These are phyloP conservation scores for human (Homo sapiens) DNA, from an alignment of 2,113 vertebrate species.

Conservation along the genomic window DNA sequence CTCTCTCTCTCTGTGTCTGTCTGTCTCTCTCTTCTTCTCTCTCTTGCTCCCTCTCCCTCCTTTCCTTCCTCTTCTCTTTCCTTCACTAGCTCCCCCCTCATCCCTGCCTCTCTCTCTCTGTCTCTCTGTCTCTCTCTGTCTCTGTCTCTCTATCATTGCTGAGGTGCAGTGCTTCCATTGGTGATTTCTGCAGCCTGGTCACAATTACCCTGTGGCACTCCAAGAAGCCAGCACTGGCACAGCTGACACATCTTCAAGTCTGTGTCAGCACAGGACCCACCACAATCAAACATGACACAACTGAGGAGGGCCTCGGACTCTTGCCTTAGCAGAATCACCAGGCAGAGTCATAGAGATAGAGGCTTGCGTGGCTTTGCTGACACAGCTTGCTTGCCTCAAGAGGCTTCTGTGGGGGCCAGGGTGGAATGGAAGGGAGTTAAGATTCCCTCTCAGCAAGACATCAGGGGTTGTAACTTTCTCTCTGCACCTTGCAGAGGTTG, in stretches of 20 bases:
- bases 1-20: too few species aligned
- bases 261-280: not conserved
- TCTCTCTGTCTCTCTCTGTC: too few species aligned
- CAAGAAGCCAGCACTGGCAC: fast-evolving
- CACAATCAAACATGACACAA: not conserved
- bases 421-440: not conserved
- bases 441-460: not conserved
- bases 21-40: too few species aligned
- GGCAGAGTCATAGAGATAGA: not conserved
- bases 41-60: too few species aligned
- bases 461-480: not conserved
- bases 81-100: too few species aligned
- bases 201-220: not conserved
- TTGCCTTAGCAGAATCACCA: not conserved
- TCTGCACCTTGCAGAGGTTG: not conserved
- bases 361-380: slow-evolving; percentile 41
- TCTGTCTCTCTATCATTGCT: not conserved
- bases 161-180: not conserved
- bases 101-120: not conserved
- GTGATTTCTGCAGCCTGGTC: not conserved
- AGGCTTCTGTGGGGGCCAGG: not conserved
- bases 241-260: not conserved
- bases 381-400: not conserved
- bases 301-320: not conserved
- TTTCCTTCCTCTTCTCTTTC: too few species aligned